phyloP scores from a whole-genome alignment of 2,888 invertebrate genomes.

The Smittia sp. region DNA sequence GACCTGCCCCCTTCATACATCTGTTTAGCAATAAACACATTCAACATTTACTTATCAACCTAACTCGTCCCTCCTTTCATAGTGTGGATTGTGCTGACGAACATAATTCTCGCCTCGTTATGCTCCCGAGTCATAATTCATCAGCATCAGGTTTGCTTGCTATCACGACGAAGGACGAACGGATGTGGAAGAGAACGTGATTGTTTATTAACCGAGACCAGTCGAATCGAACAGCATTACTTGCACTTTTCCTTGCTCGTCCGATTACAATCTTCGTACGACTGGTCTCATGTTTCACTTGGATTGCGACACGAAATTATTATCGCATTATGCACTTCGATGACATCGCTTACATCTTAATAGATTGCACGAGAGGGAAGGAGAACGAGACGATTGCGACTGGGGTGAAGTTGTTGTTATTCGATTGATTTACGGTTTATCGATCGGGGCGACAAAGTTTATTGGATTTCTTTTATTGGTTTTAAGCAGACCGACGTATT shows the following conservation, averaged over 20 bases:
- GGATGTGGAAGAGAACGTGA: not conserved
- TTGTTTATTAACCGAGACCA: not conserved
- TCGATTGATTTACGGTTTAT: not conserved
- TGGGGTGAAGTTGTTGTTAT: not conserved
- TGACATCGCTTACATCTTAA: not conserved
- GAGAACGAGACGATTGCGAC: too few relatives aligned
- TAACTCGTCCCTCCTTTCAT: not conserved
- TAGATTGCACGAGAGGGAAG: too few relatives aligned
- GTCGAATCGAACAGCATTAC: not conserved
- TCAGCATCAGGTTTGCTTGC: not conserved
- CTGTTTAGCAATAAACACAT: conserved; percentile 29
- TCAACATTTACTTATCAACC: conserved; percentile 3
- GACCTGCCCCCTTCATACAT: conserved; percentile 24
- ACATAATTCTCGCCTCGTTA: conserved; percentile 5
- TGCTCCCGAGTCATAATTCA: conserved; percentile 2
- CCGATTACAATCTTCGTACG: not conserved
- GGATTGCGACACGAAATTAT: not conserved
- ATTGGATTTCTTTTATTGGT: too few relatives aligned
- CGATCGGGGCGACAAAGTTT: too few relatives aligned
- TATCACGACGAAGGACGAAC: not conserved
- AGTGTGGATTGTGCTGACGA: not conserved
- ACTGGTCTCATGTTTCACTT: conserved; percentile 8
- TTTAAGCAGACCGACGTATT: too few relatives aligned
- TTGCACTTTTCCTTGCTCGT: not conserved
- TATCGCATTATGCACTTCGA: conserved; percentile 36